Evolutionary conservation across 2,888 invertebrate genomes (phyloP).

Genomic region (Drosophila pseudotakahashii): DNA sequence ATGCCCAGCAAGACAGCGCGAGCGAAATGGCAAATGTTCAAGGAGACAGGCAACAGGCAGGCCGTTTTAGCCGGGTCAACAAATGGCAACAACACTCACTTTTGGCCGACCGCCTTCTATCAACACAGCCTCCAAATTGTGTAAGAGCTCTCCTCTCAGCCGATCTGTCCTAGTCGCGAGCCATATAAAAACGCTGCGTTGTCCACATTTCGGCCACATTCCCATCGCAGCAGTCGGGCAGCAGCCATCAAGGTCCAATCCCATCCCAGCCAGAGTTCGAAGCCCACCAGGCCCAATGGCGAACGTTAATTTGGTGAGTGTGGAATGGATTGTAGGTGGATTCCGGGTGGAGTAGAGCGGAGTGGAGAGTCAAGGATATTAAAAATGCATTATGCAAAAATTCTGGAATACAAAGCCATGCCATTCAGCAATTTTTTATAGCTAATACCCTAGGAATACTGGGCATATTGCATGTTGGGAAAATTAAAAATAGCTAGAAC

Average conservation of each 20-base stretch:
- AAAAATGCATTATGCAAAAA: slow-evolving; percentile 50
- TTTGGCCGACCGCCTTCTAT: slow-evolving; percentile 57
- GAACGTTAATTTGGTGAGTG: slow-evolving; percentile 65
- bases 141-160: slow-evolving; percentile 54
- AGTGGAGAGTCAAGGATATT: slow-evolving; percentile 24
- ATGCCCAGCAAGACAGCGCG: slow-evolving; percentile 49
- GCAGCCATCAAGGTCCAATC: slow-evolving; percentile 46
- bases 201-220: slow-evolving; percentile 59
- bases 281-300: slow-evolving; percentile 56
- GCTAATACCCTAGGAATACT: not conserved
- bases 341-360: too few species aligned
- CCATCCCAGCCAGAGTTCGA: slow-evolving; percentile 30
- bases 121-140: slow-evolving; percentile 56
- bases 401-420: slow-evolving; percentile 9
- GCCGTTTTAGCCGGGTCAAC: slow-evolving; percentile 32
- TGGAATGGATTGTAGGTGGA: not conserved
- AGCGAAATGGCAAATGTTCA: slow-evolving; percentile 32
- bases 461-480: not conserved
- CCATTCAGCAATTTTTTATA: slow-evolving; percentile 7
- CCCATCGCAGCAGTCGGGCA: slow-evolving; percentile 54
- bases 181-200: slow-evolving; percentile 62
- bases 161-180: slow-evolving; percentile 53
- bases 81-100: slow-evolving; percentile 56
- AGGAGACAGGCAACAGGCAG: slow-evolving; percentile 29
- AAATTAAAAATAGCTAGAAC: too few species aligned